Evolutionary conservation across 2,113 vertebrate species (phyloP).

Genomic region (Setophaga petechia): DNA sequence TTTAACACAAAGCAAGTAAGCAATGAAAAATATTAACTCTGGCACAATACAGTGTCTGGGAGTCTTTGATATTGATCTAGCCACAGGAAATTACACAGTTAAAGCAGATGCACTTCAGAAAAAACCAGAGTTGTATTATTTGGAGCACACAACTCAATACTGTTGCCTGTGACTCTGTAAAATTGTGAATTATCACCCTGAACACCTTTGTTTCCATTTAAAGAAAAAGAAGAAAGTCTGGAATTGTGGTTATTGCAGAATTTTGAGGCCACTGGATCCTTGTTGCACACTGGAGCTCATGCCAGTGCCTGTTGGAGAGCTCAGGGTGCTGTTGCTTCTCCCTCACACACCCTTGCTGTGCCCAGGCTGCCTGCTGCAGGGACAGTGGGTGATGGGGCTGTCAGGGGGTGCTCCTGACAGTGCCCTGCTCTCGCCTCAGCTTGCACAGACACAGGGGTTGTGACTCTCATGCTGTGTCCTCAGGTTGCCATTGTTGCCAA

Average conservation of each 20-base stretch:
- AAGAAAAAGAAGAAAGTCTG: not conserved
- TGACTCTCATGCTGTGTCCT: not conserved
- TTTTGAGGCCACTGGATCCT: not conserved
- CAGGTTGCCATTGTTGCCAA: slow-evolving; percentile 84
- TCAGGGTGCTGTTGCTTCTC: not conserved
- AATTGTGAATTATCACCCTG: not conserved
- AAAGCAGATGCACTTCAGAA: not conserved
- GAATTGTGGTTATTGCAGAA: not conserved
- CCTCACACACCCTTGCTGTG: rapidly evolving
- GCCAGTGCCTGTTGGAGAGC: not conserved
- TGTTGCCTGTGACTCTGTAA: not conserved
- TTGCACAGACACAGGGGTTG: rapidly evolving
- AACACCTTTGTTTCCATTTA: not conserved
- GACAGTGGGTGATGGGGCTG: rapidly evolving
- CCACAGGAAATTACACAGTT: not conserved
- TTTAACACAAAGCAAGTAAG: not conserved
- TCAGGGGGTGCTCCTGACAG: rapidly evolving
- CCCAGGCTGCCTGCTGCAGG: not conserved
- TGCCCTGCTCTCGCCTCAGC: not conserved
- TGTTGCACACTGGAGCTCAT: rapidly evolving
- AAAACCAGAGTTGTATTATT: not conserved
- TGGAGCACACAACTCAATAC: not conserved
- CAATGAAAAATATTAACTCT: not conserved
- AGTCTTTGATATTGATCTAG: not conserved
- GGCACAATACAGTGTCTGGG: not conserved